These are phyloP conservation scores for Lordiphosa mommai DNA, from an alignment of 1,140 invertebrate species.

Conservation along the genomic window DNA sequence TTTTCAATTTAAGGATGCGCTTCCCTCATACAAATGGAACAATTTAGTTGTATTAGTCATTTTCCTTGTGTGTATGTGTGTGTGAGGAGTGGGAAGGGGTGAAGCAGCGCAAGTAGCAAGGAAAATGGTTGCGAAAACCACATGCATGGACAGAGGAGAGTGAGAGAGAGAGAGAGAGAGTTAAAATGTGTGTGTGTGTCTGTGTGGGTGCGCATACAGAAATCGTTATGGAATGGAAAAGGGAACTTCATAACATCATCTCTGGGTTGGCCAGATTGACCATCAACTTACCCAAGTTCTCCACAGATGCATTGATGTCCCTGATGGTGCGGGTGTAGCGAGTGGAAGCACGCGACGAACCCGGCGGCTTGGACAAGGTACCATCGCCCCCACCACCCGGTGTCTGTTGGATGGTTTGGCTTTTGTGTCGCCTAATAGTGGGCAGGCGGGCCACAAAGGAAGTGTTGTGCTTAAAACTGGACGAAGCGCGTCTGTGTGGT, in stretches of 20 bases:
- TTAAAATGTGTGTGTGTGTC: neutral
- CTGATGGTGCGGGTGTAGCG: conserved; percentile 82
- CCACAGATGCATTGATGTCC: conserved; percentile 86
- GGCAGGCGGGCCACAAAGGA: conserved; percentile 93
- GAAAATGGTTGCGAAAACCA: conserved; percentile 25
- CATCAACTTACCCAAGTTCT: conserved; percentile 85
- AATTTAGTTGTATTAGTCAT: neutral
- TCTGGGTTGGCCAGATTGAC: conserved; percentile 4
- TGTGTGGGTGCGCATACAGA: conserved; percentile 39
- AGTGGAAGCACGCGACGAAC: conserved; percentile 73
- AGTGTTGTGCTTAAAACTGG: conserved; percentile 94
- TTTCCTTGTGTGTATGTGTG: neutral
- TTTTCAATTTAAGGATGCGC: conserved; percentile 1
- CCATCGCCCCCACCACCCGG: conserved; percentile 82
- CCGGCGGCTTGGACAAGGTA: conserved; percentile 79
- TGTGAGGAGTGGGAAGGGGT: neutral
- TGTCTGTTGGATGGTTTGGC: conserved; percentile 86
- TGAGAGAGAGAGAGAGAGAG: neutral
- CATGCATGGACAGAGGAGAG: conserved; percentile 22
- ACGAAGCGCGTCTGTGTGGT: conserved; percentile 83
- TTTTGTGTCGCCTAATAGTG: conserved; percentile 90
- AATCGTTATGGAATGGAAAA: conserved; percentile 40
- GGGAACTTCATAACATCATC: conserved; percentile 34
- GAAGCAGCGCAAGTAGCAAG: conserved; percentile 31
- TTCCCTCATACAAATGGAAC: neutral